Conservation (phyloP, 64 coral and sea anemone species). For the Montipora sp. region DNA sequence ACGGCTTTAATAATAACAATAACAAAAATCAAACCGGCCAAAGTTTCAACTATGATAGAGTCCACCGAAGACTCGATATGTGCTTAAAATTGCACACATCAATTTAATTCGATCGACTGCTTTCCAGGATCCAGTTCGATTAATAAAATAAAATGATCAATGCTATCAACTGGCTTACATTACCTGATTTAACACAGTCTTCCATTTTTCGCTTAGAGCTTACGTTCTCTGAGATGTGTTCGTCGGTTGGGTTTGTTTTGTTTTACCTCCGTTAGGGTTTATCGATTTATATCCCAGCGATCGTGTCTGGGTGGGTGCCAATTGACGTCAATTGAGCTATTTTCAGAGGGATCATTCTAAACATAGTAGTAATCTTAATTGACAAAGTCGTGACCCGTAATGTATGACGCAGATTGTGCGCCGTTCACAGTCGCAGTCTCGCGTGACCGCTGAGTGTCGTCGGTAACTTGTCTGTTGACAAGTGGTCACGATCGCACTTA, state of each 20-base stretch:
- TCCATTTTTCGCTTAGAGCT: not conserved
- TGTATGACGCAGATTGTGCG: constrained; percentile 5
- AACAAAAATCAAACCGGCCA: no score
- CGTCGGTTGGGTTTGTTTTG: not conserved
- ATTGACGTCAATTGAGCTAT: constrained; percentile 35
- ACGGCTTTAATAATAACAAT: not conserved
- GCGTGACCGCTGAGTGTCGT: constrained; percentile 30
- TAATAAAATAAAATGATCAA: not conserved
- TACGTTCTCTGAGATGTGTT: not conserved
- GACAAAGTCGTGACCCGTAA: not conserved
- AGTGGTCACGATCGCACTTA: constrained; percentile 9
- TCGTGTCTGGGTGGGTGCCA: constrained; percentile 20
- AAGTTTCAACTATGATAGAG: no score
- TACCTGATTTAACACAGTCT: constrained; percentile 21
- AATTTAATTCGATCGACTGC: not conserved
- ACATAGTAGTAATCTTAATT: constrained; percentile 9
- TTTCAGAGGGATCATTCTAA: constrained; percentile 36
- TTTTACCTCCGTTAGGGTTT: not conserved
- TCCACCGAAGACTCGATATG: no score
- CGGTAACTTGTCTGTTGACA: constrained; percentile 4
- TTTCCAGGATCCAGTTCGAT: not conserved
- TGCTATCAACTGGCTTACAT: not conserved
- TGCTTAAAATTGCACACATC: not conserved
- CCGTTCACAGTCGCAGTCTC: not conserved
- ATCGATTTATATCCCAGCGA: not conserved